A percentile compares a stretch with the other conserved stretches of the same genome.
phyloP scores from a whole-genome alignment of 1,140 invertebrate genomes.

The Drosophila sp. region DNA sequence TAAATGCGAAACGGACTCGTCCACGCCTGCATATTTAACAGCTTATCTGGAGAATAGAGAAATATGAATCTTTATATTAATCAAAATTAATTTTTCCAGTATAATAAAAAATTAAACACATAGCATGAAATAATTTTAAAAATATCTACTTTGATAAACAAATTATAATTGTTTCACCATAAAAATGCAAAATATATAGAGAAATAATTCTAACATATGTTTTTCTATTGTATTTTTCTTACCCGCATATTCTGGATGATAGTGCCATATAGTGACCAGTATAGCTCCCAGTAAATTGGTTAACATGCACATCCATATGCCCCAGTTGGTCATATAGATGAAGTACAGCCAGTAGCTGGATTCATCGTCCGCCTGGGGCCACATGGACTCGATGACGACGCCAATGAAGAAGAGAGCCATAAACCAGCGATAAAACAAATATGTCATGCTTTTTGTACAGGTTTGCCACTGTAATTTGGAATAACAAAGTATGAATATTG shows the following conservation, averaged over 20 bases:
- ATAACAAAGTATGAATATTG: conserved; percentile 39
- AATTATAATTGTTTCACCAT: no score
- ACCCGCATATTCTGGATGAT: conserved; percentile 81
- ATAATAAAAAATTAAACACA: no score
- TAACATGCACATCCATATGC: conserved; percentile 86
- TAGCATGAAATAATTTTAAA: no score
- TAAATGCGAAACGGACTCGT: conserved; percentile 86
- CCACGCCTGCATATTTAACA: conserved; percentile 66
- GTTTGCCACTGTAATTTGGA: conserved; percentile 85
- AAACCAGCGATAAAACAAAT: conserved; percentile 87
- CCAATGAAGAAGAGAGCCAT: conserved; percentile 85
- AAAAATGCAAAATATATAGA: no score
- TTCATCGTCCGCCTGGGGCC: conserved; percentile 75
- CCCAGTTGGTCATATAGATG: conserved; percentile 92
- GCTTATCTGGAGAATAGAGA: conserved; percentile 57
- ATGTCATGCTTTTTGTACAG: conserved; percentile 84
- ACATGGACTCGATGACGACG: conserved; percentile 86
- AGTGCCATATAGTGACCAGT: conserved; percentile 78
- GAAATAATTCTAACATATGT: no score
- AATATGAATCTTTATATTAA: not conserved
- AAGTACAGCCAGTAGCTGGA: conserved; percentile 84
- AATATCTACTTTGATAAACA: no score
- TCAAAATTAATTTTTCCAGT: not conserved
- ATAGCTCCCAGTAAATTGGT: conserved; percentile 78
- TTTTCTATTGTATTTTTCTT: no score